Base-by-base conservation (phyloP, 2,797 vertebrate genomes). In the Discoglossus pictus region DNA sequence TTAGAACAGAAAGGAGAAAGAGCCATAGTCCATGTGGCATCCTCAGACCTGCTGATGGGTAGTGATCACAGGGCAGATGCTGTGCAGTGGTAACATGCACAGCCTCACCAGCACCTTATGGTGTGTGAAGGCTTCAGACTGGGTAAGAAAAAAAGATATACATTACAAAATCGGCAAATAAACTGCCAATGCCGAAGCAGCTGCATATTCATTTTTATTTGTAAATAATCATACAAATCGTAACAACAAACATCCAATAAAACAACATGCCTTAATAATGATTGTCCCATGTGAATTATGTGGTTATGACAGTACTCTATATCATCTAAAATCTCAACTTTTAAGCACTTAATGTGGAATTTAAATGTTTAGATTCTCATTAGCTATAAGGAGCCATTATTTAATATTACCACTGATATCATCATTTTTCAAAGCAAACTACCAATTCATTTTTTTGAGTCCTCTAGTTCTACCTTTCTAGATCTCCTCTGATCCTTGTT, bases 21-120 rank as follows among this genome's bases (percentile, higher is more conserved):
- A 62, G 56, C 50, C 23, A 39, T 39, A 20, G 66, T 42, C 13
- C 16, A 4, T 43, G 36, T 56, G 43, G 60, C 68, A 71, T 61
- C 56, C 65, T 21, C 10, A 62, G 61, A 54, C 38, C 61, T 64
- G 68, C 68, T 71, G 68, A 25, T 59, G 68, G 46, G 61, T 53
- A 50, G 36, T 58, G 44, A 59, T 71, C 68, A 65, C 68, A 64
- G 44, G 61, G 52, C 68, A 71, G 68, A 71, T 71, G 68, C 68
- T 17, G 65, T 64, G 35, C 53, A 59, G 68, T 47, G 44, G 53
- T 8, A 16, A 44, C 42, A 65, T 38, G 55, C 51, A 35, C 60
- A 24, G 59, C 50, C 58, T 16, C 31, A 21, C 51, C 59, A 43
- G 40, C 42, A 40, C 68, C 68, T 50, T 71, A 59, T 71, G 68